Percentiles rank a stretch among this genome's conserved stretches.
These are phyloP conservation scores for Colistium nudipinnis DNA, from an alignment of 2,113 vertebrate species.

Conservation along the genomic window DNA sequence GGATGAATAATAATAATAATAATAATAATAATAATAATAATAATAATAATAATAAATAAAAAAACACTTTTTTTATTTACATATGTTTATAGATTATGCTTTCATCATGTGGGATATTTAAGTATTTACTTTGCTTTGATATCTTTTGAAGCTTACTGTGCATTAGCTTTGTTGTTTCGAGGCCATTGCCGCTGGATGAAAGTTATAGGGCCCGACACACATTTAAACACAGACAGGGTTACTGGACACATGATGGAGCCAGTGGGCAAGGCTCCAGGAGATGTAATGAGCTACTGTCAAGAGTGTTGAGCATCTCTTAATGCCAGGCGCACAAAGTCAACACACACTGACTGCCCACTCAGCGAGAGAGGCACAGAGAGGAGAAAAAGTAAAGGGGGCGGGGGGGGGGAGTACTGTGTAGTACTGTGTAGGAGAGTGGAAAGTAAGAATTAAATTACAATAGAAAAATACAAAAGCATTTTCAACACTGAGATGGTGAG, in stretches of 20 bases:
- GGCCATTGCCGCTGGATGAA: slow-evolving; percentile 8
- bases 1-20: no score
- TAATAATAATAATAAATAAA: no score
- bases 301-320: slow-evolving; percentile 42
- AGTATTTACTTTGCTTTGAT: slow-evolving; percentile 5
- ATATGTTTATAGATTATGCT: no score
- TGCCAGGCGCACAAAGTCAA: no score
- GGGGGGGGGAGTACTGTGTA: no score
- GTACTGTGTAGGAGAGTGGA: no score
- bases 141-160: neutral
- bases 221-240: slow-evolving; percentile 26
- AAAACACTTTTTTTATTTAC: no score
- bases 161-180: neutral
- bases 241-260: slow-evolving; percentile 57
- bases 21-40: no score
- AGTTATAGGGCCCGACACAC: slow-evolving; percentile 26
- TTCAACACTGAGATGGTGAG: slow-evolving; percentile 14
- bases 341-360: slow-evolving; percentile 45
- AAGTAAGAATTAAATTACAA: slow-evolving; percentile 21
- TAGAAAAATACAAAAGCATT: neutral
- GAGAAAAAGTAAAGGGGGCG: slow-evolving; percentile 29
- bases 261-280: slow-evolving; percentile 50
- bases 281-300: slow-evolving; percentile 44
- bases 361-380: slow-evolving; percentile 30
- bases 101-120: neutral